Percentiles rank a stretch among this genome's conserved stretches.
These are phyloP conservation scores for Callopanchax toddi DNA, from an alignment of 2,113 vertebrate genomes.

Conservation along the genomic window DNA sequence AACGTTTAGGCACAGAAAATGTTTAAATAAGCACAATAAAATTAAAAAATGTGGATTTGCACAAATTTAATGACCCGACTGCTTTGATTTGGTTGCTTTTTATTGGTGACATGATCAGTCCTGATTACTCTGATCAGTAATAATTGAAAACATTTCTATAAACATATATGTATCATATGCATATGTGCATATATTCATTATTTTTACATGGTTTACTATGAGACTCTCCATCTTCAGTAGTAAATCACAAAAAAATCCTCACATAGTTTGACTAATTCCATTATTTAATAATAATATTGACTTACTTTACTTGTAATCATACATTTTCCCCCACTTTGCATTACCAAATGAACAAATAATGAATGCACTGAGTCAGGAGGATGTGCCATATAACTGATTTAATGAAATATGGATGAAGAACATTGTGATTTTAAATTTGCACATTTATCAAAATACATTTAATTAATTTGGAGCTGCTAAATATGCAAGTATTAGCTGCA, in stretches of 20 bases:
- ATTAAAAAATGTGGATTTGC: conserved; percentile 5
- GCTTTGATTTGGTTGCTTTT: no score
- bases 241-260: conserved; percentile 26
- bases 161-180: background rate
- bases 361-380: background rate
- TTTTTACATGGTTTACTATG: background rate
- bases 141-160: no score
- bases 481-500: background rate
- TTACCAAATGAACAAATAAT: background rate
- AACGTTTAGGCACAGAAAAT: no score
- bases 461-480: conserved; percentile 1
- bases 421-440: conserved; percentile 8
- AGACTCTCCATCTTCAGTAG: background rate
- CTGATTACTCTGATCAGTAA: no score
- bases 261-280: conserved; percentile 18
- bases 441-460: background rate
- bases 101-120: no score
- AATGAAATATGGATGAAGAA: conserved; percentile 15
- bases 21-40: no score
- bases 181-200: background rate
- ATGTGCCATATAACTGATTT: conserved; percentile 8
- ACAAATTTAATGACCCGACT: background rate
- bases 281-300: conserved; percentile 10
- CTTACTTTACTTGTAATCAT: conserved; percentile 3
- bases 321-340: conserved; percentile 1